Evolutionary conservation across 2,888 invertebrate genomes (phyloP), one percentile per base, ranked within the genome.

Genomic region (Phymatocera aterrima): DNA sequence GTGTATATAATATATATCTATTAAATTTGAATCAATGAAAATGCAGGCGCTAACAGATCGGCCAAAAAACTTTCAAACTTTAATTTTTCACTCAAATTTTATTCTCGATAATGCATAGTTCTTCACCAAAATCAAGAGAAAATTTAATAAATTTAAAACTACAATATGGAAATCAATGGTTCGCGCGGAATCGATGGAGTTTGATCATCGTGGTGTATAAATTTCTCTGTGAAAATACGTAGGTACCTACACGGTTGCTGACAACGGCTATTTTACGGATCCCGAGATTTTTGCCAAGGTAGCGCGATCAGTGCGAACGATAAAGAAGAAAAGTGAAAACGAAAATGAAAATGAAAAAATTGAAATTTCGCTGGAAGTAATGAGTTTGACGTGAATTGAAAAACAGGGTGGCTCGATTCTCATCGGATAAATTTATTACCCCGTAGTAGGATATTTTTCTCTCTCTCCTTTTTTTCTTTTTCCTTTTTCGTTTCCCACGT

Each of bases 331-430:
- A 34, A 64, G 15, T 2, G 21, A 18, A 12, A 34, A 37, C 8
- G 43, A 43, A 12, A 43, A 12, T 10, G 43, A 43, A 46, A 46
- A 46, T 12, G 10, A 5, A 43, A 5, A 10, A 51, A 51, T 8
- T 18, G 12, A 60, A 60, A 60, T 60, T 28, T 24, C 28, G 60
- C 12, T n/a, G 68, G 21, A 28, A 40, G 68, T 68, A 68, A 68
- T 68, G 40, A 68, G 68, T 46, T 68, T 68, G 28, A 15, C 43
- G 68, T 68, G 68, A 68, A 46, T 40, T 40, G 46, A 46, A 68
- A 65, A 68, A 28, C 3, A 21, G 40, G 5, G 15, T 2, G 46
- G 12, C 43, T 68, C 21, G 43, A 21, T 51, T 72, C 31, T 72
- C 72, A 51, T 72, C 31, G 48, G 12, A 5, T 48, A 15, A 72